phyloP scores from a whole-genome alignment of 92 coral and sea anemone genomes.

The Umimayanthus chanpuru region DNA sequence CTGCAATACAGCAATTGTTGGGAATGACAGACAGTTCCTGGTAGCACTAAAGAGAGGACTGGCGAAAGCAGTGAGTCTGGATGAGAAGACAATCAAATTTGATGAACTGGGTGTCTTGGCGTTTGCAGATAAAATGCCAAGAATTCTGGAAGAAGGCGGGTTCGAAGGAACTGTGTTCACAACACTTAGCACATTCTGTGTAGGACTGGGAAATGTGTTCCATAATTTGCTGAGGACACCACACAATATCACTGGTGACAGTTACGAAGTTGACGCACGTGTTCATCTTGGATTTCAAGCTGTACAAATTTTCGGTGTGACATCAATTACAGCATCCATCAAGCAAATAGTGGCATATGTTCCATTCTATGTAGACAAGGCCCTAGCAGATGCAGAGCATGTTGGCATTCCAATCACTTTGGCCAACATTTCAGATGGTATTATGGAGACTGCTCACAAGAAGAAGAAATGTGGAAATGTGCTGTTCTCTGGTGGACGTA shows the following conservation, averaged over 20 bases:
- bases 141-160: slow-evolving; percentile 44
- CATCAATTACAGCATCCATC: slow-evolving; percentile 45
- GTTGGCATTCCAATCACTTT: slow-evolving; percentile 53
- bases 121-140: slow-evolving; percentile 54
- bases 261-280: slow-evolving; percentile 45
- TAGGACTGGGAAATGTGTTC: slow-evolving; percentile 37
- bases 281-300: slow-evolving; percentile 49
- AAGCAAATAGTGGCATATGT: slow-evolving; percentile 47
- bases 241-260: slow-evolving; percentile 39
- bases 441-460: slow-evolving; percentile 52
- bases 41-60: slow-evolving; percentile 46
- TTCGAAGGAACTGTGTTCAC: slow-evolving; percentile 48
- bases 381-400: slow-evolving; percentile 37
- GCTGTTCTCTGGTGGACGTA: slow-evolving; percentile 46
- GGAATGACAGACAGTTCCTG: slow-evolving; percentile 34
- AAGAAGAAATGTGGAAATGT: slow-evolving; percentile 35
- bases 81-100: slow-evolving; percentile 57
- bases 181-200: slow-evolving; percentile 34
- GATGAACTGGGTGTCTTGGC: slow-evolving; percentile 61
- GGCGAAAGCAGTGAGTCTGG: slow-evolving; percentile 48
- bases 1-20: slow-evolving; percentile 5
- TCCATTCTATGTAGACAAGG: slow-evolving; percentile 53
- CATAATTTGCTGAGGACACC: slow-evolving; percentile 47
- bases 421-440: slow-evolving; percentile 45
- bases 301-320: slow-evolving; percentile 47